Evolutionary conservation across 2,888 invertebrate genomes (phyloP).

Genomic region (Leptinotarsa peninsularis): DNA sequence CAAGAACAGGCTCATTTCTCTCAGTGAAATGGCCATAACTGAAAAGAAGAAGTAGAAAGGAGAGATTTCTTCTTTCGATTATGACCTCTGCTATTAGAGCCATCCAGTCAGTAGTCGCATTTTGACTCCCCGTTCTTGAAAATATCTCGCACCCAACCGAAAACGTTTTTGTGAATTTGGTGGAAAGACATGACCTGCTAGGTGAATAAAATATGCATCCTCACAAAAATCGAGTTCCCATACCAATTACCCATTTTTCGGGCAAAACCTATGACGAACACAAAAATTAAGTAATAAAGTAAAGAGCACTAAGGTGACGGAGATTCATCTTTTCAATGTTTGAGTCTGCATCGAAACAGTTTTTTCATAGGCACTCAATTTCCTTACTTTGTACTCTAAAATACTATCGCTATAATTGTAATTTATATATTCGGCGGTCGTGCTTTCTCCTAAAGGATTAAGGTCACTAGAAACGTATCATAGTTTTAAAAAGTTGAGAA

Average conservation of each 20-base stretch:
- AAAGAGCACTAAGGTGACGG: constrained; percentile 15
- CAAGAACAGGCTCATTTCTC: too few species aligned
- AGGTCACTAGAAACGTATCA: neutral
- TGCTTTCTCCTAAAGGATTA: neutral
- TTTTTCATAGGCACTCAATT: constrained; percentile 22
- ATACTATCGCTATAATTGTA: constrained; percentile 13
- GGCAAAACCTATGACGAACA: constrained; percentile 41
- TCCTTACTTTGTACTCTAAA: constrained; percentile 2
- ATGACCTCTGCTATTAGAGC: too few species aligned
- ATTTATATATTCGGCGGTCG: neutral
- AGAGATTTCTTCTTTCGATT: too few species aligned
- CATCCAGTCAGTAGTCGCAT: too few species aligned
- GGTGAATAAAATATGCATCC: neutral
- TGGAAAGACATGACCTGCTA: too few species aligned
- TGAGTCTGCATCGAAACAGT: constrained; percentile 21
- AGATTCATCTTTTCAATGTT: constrained; percentile 10
- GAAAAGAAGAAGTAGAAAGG: too few species aligned
- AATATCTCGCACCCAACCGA: neutral
- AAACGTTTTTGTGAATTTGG: neutral
- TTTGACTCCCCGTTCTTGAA: too few species aligned
- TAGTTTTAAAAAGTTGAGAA: neutral
- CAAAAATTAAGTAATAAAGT: constrained; percentile 43
- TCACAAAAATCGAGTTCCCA: constrained; percentile 13
- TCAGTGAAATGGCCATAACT: too few species aligned
- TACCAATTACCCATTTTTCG: neutral